Conservation (phyloP, 2,888 invertebrate species). For the Ethmia dodecea region DNA sequence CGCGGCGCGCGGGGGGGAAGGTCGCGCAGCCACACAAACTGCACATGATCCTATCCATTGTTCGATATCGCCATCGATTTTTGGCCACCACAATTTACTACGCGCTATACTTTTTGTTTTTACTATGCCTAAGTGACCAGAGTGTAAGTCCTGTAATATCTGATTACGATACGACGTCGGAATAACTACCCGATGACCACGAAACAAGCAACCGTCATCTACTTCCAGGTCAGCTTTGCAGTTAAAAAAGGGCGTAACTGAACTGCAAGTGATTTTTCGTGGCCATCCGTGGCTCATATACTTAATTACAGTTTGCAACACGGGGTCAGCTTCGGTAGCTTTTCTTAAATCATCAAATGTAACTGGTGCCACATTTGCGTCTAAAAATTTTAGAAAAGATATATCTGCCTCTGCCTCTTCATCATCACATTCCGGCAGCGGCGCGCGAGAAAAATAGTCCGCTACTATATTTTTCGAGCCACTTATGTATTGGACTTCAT, state of each 20-base stretch:
- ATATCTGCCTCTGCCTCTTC: background rate
- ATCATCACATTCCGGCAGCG: background rate
- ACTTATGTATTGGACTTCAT: slow-evolving; percentile 5
- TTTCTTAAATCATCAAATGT: too few relatives aligned
- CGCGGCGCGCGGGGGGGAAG: slow-evolving; percentile 13
- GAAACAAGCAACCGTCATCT: too few relatives aligned
- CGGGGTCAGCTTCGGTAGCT: background rate
- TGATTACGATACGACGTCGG: background rate
- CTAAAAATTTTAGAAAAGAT: too few relatives aligned
- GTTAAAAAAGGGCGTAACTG: too few relatives aligned
- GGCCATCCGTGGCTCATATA: too few relatives aligned
- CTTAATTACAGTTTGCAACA: too few relatives aligned
- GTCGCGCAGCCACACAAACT: background rate
- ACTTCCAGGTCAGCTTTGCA: too few relatives aligned
- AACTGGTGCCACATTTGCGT: background rate
- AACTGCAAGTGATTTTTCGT: too few relatives aligned
- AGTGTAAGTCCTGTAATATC: background rate
- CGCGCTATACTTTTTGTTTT: background rate
- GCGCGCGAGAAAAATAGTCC: too few relatives aligned
- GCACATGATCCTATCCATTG: background rate
- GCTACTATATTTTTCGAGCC: slow-evolving; percentile 5
- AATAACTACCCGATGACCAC: slow-evolving; percentile 1
- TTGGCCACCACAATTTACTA: background rate
- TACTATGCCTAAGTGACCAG: slow-evolving; percentile 8
- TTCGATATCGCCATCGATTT: background rate